These are phyloP conservation scores for Adelosebastes latens DNA, from an alignment of 2,797 vertebrate genomes.

Conservation along the genomic window DNA sequence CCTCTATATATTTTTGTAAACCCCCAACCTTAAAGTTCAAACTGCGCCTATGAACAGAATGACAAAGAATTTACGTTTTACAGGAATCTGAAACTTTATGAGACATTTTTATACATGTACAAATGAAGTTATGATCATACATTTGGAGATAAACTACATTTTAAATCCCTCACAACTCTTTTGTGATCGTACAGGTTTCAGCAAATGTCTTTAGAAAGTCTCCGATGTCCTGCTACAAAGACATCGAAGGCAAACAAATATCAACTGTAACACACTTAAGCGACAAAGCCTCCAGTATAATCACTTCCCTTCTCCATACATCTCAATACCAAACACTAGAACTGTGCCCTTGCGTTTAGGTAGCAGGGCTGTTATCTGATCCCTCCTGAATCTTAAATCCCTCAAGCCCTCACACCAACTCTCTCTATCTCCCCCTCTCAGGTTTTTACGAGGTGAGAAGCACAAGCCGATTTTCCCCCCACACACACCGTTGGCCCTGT, in stretches of 20 bases:
- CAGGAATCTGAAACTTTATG: not conserved
- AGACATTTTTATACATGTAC: not conserved
- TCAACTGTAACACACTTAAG: not conserved
- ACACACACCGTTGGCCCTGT: conserved; percentile 18
- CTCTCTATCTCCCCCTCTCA: conserved; percentile 32
- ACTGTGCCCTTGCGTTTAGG: conserved; percentile 40
- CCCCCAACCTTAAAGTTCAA: not conserved
- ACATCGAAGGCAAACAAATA: conserved; percentile 14
- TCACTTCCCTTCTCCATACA: conserved; percentile 17
- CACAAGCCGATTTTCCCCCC: conserved; percentile 54
- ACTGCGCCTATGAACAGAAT: not conserved
- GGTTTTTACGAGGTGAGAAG: conserved; percentile 74
- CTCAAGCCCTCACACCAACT: conserved; percentile 40
- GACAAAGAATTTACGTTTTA: not conserved
- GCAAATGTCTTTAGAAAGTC: not conserved
- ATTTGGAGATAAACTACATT: not conserved
- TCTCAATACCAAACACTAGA: conserved; percentile 36
- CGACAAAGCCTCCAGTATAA: not conserved
- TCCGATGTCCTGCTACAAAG: not conserved
- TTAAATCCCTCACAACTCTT: not conserved
- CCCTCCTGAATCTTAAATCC: conserved; percentile 54
- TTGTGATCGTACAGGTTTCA: not conserved
- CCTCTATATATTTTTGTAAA: not conserved
- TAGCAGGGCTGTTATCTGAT: conserved; percentile 47
- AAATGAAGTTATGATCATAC: not conserved